These are phyloP conservation scores for Zhuqinia jingwanae DNA, from an alignment of 2,888 invertebrate genomes.

Conservation along the genomic window DNA sequence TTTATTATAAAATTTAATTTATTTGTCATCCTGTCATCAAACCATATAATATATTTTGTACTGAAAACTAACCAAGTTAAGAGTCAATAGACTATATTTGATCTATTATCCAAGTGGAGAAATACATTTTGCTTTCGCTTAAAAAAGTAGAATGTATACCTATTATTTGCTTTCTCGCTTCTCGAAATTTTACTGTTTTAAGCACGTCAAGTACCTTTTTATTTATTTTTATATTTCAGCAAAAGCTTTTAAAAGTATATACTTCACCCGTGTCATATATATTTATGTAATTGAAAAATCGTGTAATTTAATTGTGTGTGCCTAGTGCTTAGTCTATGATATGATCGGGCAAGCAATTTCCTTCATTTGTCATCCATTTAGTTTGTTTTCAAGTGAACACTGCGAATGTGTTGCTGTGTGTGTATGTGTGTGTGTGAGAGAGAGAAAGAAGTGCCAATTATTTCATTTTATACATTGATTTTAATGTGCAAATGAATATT, in stretches of 20 bases:
- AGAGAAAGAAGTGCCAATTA: too few relatives aligned
- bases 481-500: neutral
- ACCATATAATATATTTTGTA: neutral
- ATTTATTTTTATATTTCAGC: neutral
- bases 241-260: neutral
- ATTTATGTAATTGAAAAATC: conserved; percentile 28
- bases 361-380: neutral
- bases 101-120: too few relatives aligned
- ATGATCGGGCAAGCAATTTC: too few relatives aligned
- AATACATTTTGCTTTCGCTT: neutral
- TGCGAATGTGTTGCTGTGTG: too few relatives aligned
- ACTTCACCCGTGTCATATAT: too few relatives aligned
- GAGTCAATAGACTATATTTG: too few relatives aligned
- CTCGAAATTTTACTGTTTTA: neutral
- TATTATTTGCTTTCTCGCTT: neutral
- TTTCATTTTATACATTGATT: neutral
- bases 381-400: too few relatives aligned
- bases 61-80: neutral
- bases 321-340: neutral
- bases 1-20: neutral
- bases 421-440: too few relatives aligned
- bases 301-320: neutral
- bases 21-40: neutral
- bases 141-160: too few relatives aligned
- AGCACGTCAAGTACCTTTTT: neutral